A percentile compares a stretch with the other conserved stretches of the same genome.
Conservation (phyloP, 2,888 invertebrate species). For the Cosmopolites sordidus region DNA sequence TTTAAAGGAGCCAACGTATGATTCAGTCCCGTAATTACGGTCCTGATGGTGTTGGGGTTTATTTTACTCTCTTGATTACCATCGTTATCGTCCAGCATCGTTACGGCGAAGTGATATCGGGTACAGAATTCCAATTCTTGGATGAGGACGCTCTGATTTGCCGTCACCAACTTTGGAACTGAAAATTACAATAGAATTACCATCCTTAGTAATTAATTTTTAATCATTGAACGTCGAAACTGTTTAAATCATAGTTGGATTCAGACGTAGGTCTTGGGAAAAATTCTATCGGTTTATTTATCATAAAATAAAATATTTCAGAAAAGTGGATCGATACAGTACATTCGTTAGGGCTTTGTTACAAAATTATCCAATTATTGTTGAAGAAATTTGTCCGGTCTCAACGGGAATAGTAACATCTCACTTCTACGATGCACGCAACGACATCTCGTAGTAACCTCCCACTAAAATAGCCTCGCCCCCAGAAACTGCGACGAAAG, state of each 20-base stretch:
- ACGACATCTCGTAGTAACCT: too few species aligned
- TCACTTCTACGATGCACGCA: too few species aligned
- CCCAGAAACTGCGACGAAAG: too few species aligned
- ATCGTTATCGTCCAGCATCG: slow-evolving; percentile 15
- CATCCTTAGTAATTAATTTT: neutral
- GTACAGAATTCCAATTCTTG: slow-evolving; percentile 37
- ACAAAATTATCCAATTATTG: too few species aligned
- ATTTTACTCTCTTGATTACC: slow-evolving; percentile 25
- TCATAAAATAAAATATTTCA: too few species aligned
- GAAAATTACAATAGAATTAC: slow-evolving; percentile 21
- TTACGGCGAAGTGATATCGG: slow-evolving; percentile 37
- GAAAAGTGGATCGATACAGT: too few species aligned
- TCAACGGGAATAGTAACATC: too few species aligned
- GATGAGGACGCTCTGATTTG: slow-evolving; percentile 32
- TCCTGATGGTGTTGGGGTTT: slow-evolving; percentile 36
- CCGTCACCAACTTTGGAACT: slow-evolving; percentile 36
- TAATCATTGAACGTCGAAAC: neutral
- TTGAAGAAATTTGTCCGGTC: too few species aligned
- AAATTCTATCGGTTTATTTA: too few species aligned
- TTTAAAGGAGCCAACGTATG: slow-evolving; percentile 32
- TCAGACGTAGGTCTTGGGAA: too few species aligned
- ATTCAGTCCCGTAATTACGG: slow-evolving; percentile 36
- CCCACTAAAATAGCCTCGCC: too few species aligned
- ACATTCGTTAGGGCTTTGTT: too few species aligned
- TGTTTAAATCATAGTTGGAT: neutral